A percentile compares a stretch with the other conserved stretches of the same genome.
phyloP scores from a whole-genome alignment of 2,888 invertebrate species.

The Eilema depressum region DNA sequence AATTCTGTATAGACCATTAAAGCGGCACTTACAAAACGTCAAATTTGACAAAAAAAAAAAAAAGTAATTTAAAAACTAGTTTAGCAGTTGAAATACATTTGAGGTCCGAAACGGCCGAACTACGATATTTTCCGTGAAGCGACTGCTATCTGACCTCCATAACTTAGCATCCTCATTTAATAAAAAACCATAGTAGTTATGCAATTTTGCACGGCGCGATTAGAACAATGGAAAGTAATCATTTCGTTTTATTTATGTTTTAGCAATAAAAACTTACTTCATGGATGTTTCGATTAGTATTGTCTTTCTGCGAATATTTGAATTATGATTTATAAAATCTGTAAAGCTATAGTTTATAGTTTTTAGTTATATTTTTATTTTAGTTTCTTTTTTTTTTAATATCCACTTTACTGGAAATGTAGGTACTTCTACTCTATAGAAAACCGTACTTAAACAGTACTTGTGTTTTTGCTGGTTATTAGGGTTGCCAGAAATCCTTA shows the following conservation, averaged over 20 bases:
- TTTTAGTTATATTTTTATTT: neutral
- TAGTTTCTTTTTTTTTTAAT: no score
- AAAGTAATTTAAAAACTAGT: no score
- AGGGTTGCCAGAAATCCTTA: neutral
- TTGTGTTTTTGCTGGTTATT: neutral
- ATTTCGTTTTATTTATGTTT: neutral
- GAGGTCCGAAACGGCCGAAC: neutral
- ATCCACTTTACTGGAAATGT: no score
- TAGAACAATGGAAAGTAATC: neutral
- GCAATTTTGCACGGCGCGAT: conserved; percentile 1
- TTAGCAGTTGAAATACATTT: no score
- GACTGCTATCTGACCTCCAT: neutral
- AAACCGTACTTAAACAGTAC: neutral
- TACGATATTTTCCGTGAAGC: neutral
- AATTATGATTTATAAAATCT: neutral
- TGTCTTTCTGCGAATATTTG: neutral
- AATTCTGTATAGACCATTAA: no score
- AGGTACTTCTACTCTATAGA: neutral
- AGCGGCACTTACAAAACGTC: no score
- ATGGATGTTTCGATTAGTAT: neutral
- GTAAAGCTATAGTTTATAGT: neutral
- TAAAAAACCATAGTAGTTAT: neutral
- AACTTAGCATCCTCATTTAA: neutral
- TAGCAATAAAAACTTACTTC: neutral
- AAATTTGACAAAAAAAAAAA: no score